Base-by-base conservation (phyloP, 2,888 invertebrate species). In the Branchinecta sandiegonensis region DNA sequence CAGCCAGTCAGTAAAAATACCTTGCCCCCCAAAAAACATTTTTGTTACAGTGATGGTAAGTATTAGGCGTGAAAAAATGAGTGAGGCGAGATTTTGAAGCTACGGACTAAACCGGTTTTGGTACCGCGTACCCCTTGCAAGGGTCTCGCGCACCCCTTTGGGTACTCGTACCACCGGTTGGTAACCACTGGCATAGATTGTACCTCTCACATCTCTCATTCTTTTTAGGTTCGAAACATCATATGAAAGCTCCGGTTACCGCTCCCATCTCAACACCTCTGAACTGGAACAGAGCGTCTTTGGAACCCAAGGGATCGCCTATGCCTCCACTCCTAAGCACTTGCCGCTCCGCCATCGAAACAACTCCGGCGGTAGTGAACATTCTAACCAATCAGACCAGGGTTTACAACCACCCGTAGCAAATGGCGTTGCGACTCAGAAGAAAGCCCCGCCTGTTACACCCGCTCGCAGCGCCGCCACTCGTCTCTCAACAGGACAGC, bases 401-500 rank as follows among this genome's bases (percentile, higher is more conserved):
- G 37, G 37, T 37, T 37, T 37, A 37, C 63, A 56, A 10, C n/a
- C 63, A 2, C n/a, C 63, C n/a, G 23, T n/a, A 9, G 23, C 23
- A 1, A 56, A 56, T 56, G 63, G 63, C 23, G 23, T 23, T 56
- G 9, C 23, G 23, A 11, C 63, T 17, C 63, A n/a, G 63, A 56
- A 56, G 63, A 56, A 56, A 56, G 10, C 63, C 14, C 63, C 63
- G 23, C 63, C 63, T 17, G 63, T 23, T 17, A 56, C 63, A 56
- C 63, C 63, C n/a, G 63, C 63, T 10, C 63, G 63, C 63, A 56
- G 23, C 63, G n/a, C 63, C 63, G 63, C 63, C n/a, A 56, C 63
- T 17, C 63, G 63, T 8, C 63, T 56, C 9, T 56, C 63, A 17
- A 56, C 63, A 56, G 10, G 14, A 56, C n/a, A n/a, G 23, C 63